Conservation (phyloP, 2,113 vertebrate species). For the Rhagologus leucostigma region DNA sequence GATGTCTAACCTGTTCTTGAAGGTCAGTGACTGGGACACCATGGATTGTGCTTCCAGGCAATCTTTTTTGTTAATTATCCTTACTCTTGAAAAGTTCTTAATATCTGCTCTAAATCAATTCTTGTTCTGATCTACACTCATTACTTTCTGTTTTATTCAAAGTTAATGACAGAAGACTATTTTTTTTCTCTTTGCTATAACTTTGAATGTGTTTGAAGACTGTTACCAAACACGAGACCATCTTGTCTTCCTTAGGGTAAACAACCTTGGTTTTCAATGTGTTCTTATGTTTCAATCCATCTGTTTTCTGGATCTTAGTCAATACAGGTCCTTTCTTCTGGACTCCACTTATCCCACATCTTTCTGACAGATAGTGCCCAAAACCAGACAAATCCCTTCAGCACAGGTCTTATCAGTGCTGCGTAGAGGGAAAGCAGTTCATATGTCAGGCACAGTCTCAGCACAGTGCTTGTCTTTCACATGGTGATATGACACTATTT, state of each 20-base stretch:
- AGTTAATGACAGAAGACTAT: background rate
- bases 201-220: background rate
- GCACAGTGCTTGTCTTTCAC: background rate
- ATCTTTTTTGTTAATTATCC: background rate
- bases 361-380: background rate
- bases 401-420: accelerated
- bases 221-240: accelerated
- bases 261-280: background rate
- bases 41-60: background rate
- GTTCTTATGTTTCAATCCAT: background rate
- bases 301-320: background rate
- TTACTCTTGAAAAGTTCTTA: background rate
- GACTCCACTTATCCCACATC: background rate
- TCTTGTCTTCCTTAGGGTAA: background rate
- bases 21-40: background rate
- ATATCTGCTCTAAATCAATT: background rate
- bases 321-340: background rate
- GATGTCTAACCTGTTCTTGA: slow-evolving; percentile 9
- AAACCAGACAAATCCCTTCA: background rate
- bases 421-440: background rate
- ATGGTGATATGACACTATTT: background rate
- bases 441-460: background rate
- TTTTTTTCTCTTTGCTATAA: background rate
- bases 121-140: background rate
- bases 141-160: background rate